Base-by-base conservation (phyloP, 1,140 invertebrate genomes). In the Araneus ventricosus region DNA sequence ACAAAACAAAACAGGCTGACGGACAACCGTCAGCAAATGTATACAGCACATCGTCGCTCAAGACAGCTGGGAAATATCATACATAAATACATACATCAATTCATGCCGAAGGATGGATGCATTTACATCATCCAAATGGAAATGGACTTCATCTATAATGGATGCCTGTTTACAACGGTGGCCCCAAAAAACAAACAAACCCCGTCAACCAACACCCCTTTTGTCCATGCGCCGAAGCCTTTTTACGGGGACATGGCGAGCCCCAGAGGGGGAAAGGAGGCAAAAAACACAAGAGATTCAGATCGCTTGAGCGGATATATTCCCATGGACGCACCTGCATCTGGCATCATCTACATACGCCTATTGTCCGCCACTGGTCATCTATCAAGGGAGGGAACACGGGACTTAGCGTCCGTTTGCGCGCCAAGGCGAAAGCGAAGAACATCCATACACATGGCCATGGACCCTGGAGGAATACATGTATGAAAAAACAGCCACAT, bases 1-100 rank as follows among this genome's bases (percentile, higher is more conserved):
- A 14, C 24, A 92, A 93, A 93, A 89, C 86, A 93, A 89, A 93
- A 89, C 59, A 82, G 59, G 59, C 30, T 61, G 79, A 88, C 79
- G 92, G 87, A 93, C 86, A 93, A 93, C 63, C 85, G 91, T 79
- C 91, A 75, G 91, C 91, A 93, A 93, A 93, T 93, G 92, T 93
- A 93, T 93, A 93, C 92, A 93, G 92, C 92, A 89, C 92, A 93
- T 93, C 92, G 87, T 63, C 61, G 61, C 90, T 84, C 90, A 39
- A 84, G 92, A 93, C 92, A 93, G 92, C 85, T 93, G 92, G 92
- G 86, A 93, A 89, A 93, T 93, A 93, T 93, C 92, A 93, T 93
- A 93, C 92, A 93, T 93, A 93, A 93, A 93, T 93, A 93, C 92
- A 93, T 93, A 93, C 92, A 93, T 93, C 92, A 88, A 93, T 93